These are phyloP conservation scores for Bambusicola thoracicus DNA, from an alignment of 2,113 vertebrate species.

Conservation along the genomic window DNA sequence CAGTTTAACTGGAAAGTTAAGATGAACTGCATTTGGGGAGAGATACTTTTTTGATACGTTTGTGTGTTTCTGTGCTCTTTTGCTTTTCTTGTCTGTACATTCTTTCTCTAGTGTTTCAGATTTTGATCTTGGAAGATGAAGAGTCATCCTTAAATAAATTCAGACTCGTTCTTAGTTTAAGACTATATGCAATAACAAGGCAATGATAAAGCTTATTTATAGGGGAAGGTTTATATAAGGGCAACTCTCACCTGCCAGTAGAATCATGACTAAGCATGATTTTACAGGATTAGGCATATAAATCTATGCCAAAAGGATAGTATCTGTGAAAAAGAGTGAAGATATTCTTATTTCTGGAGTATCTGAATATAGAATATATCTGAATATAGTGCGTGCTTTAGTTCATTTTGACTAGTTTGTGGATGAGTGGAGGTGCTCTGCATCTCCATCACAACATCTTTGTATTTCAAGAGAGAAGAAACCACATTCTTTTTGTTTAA, in stretches of 20 bases:
- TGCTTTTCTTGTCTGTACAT: rapidly evolving
- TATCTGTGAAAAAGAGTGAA: neutral
- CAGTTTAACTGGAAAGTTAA: neutral
- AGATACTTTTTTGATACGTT: neutral
- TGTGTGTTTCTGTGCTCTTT: neutral
- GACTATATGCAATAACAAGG: neutral
- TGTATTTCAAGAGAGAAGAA: neutral
- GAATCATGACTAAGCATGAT: neutral
- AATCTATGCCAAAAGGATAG: neutral
- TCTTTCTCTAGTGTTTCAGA: neutral
- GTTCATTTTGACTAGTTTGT: neutral
- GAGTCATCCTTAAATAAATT: neutral
- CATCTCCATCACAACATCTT: neutral
- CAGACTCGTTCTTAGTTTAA: neutral
- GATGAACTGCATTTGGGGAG: neutral
- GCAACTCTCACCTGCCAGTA: neutral
- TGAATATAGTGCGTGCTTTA: neutral
- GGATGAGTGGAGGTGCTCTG: neutral
- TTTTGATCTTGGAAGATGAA: neutral
- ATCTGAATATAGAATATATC: neutral
- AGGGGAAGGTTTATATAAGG: neutral
- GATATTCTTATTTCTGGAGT: neutral
- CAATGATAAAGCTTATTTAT: too few relatives aligned
- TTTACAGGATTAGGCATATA: neutral
- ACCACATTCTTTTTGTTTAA: neutral